These are phyloP conservation scores for Colius striatus DNA, from an alignment of 2,113 vertebrate genomes.

Conservation along the genomic window DNA sequence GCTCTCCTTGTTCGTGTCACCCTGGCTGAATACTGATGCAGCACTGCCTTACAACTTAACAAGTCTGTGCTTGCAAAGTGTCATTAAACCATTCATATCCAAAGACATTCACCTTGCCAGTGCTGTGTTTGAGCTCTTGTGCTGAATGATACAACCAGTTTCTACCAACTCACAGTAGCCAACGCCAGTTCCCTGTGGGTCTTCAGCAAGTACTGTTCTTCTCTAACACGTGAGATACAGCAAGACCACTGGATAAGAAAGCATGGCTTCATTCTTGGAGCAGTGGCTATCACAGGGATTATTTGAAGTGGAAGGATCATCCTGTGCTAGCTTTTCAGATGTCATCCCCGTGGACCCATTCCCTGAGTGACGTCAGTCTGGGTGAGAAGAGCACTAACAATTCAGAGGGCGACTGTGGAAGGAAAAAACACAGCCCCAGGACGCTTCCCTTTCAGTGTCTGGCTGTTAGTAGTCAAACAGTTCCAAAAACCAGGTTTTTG, in stretches of 20 bases:
- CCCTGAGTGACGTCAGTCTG: background rate
- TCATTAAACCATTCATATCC: background rate
- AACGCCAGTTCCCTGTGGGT: background rate
- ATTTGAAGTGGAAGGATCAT: background rate
- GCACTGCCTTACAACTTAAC: background rate
- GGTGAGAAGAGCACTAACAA: background rate
- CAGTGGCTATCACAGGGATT: background rate
- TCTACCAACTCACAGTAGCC: background rate
- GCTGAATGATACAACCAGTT: accelerated
- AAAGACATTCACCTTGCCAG: background rate
- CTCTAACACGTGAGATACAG: background rate
- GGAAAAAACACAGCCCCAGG: background rate
- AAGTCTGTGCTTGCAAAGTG: background rate
- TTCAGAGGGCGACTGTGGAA: background rate
- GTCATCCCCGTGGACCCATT: background rate
- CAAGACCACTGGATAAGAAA: background rate
- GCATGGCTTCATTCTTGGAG: background rate
- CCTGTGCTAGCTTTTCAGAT: background rate
- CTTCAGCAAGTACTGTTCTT: background rate
- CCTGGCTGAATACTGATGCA: background rate
- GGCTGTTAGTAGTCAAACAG: background rate
- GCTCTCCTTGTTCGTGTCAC: background rate
- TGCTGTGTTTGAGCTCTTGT: background rate
- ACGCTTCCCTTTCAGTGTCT: background rate
- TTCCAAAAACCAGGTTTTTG: background rate